Conservation (phyloP, 2,113 vertebrate genomes). For the Onychostruthus taczanowskii region DNA sequence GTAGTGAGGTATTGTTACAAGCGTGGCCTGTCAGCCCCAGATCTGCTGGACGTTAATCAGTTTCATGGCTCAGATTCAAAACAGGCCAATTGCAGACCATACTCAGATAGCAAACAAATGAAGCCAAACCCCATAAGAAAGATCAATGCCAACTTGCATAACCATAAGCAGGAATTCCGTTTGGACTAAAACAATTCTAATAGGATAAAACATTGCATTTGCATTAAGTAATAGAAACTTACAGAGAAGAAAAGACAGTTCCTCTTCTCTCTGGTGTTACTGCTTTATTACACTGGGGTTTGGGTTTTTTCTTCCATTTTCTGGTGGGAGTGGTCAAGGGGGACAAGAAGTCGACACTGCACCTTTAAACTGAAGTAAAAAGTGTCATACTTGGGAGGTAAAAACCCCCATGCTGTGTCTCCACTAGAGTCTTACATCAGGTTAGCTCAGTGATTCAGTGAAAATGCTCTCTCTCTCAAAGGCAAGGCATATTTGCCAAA, state of each 20-base stretch:
- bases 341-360: neutral
- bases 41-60: neutral
- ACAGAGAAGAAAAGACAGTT: neutral
- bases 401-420: neutral
- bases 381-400: neutral
- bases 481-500: neutral
- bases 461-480: neutral
- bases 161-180: neutral
- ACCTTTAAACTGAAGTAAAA: neutral
- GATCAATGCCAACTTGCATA: neutral
- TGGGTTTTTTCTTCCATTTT: neutral
- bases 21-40: neutral
- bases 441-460: neutral
- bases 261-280: neutral
- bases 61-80: neutral
- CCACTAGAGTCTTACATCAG: neutral
- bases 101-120: neutral
- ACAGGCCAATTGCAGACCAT: neutral
- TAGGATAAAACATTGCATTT: neutral
- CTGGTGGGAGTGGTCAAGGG: neutral
- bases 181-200: neutral
- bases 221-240: neutral
- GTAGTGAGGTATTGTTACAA: neutral
- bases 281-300: neutral
- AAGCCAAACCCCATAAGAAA: neutral